Base-by-base conservation (phyloP, 92 coral and sea anemone species). In the Muricea muricata region DNA sequence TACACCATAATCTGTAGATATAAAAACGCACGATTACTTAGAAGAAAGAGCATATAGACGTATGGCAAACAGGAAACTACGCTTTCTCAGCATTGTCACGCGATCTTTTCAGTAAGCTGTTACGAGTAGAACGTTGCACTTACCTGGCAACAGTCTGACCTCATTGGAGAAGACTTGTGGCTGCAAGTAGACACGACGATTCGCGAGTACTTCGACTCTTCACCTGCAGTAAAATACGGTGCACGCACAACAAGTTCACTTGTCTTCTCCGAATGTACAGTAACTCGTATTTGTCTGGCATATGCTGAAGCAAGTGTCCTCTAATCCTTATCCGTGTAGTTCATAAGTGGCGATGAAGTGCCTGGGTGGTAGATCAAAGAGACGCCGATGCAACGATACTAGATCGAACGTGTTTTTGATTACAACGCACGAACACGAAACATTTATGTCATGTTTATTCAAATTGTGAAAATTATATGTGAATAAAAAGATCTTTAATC, bases 281-380 rank as follows among this genome's bases (percentile, higher is more conserved):
- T 63, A 63, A 63, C 70, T 28, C 70, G 30, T 63, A 14, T 1
- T 11, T 5, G 23, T 94, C 93, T 94, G 63, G 97, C 97, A 2
- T 93, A 93, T 10, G 73, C 84, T 10, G 94, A 90, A 0, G 32
- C 87, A 5, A 96, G 93, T 48, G 94, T 91, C 4, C 92, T 84
- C 79, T 93, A 12, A 97, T 93, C 70, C 70, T 63, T 63, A 63
- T 63, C 70, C 70, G 70, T 63, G 70, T 26, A 3, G 34, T 13
- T 29, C 4, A 32, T 28, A 63, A 63, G 70, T 63, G 70, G 70
- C 26, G 60, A 52, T 52, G 60, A 52, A 52, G 60, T 52, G 23
- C 60, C 18, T 28, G 37, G 30, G 35, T 39, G 18, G 37, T 2
- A 18, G 37, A 63, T 63, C 70, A 63, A 63, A 63, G 70, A 11